Base-by-base conservation (phyloP, 2,113 vertebrate species). In the Oryzias curvinotus region DNA sequence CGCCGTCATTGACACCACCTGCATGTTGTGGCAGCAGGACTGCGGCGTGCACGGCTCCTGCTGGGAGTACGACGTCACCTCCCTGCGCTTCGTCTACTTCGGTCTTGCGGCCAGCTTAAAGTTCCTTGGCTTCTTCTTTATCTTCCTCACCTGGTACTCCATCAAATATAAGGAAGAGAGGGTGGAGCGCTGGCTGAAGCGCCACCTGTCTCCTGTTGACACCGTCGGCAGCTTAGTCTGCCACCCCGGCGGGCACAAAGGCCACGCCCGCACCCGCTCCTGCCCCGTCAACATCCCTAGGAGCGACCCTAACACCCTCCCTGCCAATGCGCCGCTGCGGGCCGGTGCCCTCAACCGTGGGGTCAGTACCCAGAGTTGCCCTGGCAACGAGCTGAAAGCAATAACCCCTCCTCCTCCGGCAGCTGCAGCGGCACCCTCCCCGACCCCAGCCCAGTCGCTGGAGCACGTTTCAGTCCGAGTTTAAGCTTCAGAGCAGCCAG, bases 21-120 rank as follows among this genome's bases (percentile, higher is more conserved):
- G 97, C 88, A 99, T 99, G 97, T 88, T 99, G 81, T 99, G 97
- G 97, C 96, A 99, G 68, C 97, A 97, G 86, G 96, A 98, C 52
- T 99, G 97, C 0, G 97, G 95, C 0, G 80, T 98, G 36, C 95
- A 96, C 68, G 97, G 97, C 67, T 99, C 97, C 45, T 99, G 97
- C 70, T 98, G 96, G 96, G 97, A 99, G 84, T 99, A 98, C 30
- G 95, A 99, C 55, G 96, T 99, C 87, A 99, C 97, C 0, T 98
- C 97, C 0, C 94, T 99, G 85, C 96, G 97, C 60, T 99, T 99
- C 23, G 97, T 99, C 81, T 99, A 99, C 90, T 99, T 99, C 0
- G 97, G 97, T n/a, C 88, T 99, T 73, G 96, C 97, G 5, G 97
- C 97, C 50, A 97, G 96, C 88, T 95, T 99, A 78, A 99, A 99